phyloP scores from a whole-genome alignment of 1,140 invertebrate species.

The Amyelois transitella region DNA sequence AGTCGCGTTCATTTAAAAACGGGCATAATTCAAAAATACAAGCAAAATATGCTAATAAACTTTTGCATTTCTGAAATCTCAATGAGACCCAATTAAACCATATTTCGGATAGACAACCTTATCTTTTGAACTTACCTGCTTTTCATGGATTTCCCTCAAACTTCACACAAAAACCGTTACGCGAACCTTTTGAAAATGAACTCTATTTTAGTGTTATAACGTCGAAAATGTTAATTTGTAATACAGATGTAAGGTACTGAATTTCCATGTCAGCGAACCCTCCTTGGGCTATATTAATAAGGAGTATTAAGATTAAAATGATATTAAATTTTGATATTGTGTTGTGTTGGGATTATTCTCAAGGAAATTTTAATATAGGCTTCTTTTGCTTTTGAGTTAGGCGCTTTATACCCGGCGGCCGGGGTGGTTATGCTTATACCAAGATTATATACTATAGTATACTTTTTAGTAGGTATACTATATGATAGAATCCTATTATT shows the following conservation, averaged over 20 bases:
- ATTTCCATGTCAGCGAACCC: constrained; percentile 32
- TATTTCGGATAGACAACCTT: constrained; percentile 44
- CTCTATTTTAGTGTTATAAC: constrained; percentile 7
- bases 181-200: constrained; percentile 4
- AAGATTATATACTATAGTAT: not conserved
- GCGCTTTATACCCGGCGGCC: constrained; percentile 20
- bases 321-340: constrained; percentile 75
- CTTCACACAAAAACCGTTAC: not conserved
- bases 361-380: constrained; percentile 72
- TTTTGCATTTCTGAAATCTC: constrained; percentile 2
- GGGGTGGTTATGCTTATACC: not conserved
- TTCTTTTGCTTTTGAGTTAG: constrained; percentile 43
- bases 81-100: constrained; percentile 54
- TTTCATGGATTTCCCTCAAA: constrained; percentile 37
- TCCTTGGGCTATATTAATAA: constrained; percentile 67
- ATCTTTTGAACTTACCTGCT: constrained; percentile 62
- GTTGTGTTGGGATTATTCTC: constrained; percentile 69
- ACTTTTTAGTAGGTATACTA: not conserved
- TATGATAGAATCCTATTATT: not conserved
- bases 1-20: too few species aligned
- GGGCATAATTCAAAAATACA: not conserved
- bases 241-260: constrained; percentile 16
- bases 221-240: constrained; percentile 10
- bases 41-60: not conserved
- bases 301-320: constrained; percentile 73